Evolutionary conservation across 1,140 invertebrate species (phyloP), one percentile per base, ranked within the genome.

Genomic region (Drosophila neocordata): DNA sequence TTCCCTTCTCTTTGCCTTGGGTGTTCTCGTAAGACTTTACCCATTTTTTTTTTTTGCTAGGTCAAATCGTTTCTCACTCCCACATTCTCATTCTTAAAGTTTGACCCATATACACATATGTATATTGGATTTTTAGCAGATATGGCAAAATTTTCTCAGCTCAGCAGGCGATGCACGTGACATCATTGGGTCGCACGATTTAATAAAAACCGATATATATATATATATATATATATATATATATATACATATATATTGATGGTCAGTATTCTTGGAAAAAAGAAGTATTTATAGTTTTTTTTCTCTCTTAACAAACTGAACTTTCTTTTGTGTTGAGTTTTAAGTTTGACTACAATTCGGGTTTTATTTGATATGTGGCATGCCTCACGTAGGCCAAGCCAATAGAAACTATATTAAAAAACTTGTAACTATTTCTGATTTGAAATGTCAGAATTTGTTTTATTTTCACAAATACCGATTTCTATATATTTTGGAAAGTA

Each of bases 301-400:
- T 68, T 75, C 66, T 13, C 52, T 73, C 74, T 73, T n/a, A 20
- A 37, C 57, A 51, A 18, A 4, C 5, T 35, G 20, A 58, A 48
- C 12, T 12, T 53, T 44, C 34, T 24, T 68, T 41, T 8, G 12
- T 24, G 13, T 9, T 5, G 3, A 41, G 37, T 22, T 53, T 53
- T 8, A 8, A 24, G 18, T 60, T 24, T 27, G 12, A 8, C 20
- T 18, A 27, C 11, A 27, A 24, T 53, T 22, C 24, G 0, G 5
- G 11, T 24, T 53, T 15, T 18, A 48, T 53, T 27, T 13, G 20
- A 1, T 27, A 53, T 67, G 72, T 74, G 72, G 18, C 64, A 52
- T 57, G 60, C 64, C 67, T 51, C 72, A 74, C 72, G 72, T 75
- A 75, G 71, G 9, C 71, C 38, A 52, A 18, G 11, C 53, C 18